A percentile compares a stretch with the other conserved stretches of the same genome.
These are phyloP conservation scores for Percopsis transmontana DNA, from an alignment of 2,113 vertebrate species.

Conservation along the genomic window DNA sequence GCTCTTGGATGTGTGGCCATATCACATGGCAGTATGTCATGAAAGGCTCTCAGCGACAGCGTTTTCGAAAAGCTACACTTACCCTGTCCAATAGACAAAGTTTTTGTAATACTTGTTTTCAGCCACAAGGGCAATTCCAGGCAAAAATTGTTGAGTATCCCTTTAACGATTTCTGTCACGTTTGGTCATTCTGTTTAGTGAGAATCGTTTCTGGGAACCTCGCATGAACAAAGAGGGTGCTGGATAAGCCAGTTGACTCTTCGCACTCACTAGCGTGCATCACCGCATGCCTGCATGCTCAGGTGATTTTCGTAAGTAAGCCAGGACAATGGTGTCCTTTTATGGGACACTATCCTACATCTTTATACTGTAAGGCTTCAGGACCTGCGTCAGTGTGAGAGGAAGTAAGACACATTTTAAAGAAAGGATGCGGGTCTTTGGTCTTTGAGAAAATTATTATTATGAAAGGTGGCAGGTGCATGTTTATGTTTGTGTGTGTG, in stretches of 20 bases:
- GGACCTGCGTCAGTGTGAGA: neutral
- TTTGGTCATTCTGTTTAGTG: neutral
- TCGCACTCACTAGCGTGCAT: neutral
- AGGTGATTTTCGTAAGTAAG: neutral
- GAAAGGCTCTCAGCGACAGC: too few species aligned
- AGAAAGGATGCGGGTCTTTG: slow-evolving; percentile 11
- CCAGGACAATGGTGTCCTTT: neutral
- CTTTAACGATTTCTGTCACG: neutral
- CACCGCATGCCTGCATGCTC: neutral
- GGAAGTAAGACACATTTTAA: neutral
- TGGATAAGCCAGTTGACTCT: neutral
- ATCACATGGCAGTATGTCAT: too few species aligned
- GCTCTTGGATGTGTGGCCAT: too few species aligned
- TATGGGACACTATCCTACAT: neutral
- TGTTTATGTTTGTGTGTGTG: slow-evolving; percentile 9
- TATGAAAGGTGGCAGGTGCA: slow-evolving; percentile 26
- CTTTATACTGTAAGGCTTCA: neutral
- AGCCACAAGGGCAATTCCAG: too few species aligned
- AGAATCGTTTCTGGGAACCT: neutral
- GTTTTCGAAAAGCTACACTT: too few species aligned
- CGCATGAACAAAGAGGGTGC: neutral
- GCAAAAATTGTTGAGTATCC: too few species aligned
- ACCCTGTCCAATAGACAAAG: too few species aligned
- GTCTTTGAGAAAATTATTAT: slow-evolving; percentile 1
- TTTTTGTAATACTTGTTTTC: too few species aligned